Evolutionary conservation across 2,797 vertebrate genomes (phyloP).

Genomic region (Lagocephalus sceleratus): DNA sequence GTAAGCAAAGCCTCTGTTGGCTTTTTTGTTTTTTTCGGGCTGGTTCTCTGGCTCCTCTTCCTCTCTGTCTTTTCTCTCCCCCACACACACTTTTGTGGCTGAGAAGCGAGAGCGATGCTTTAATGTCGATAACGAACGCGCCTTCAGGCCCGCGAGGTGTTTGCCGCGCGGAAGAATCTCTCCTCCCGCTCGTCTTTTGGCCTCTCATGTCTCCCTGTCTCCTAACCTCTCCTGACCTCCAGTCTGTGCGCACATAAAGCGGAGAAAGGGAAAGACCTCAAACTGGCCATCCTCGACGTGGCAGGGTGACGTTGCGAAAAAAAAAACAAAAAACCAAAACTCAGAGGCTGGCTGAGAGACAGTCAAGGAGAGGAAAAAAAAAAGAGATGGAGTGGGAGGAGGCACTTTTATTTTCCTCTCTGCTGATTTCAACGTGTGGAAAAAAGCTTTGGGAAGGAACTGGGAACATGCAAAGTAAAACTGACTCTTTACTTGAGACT

Average conservation of each 20-base stretch:
- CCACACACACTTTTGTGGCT: background rate
- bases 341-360: conserved; percentile 15
- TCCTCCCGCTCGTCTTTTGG: background rate
- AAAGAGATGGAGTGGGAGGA: conserved; percentile 5
- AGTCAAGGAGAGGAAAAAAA: conserved; percentile 2
- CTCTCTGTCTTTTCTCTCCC: too few species aligned
- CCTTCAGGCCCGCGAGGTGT: background rate
- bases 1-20: too few species aligned
- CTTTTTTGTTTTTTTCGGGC: too few species aligned
- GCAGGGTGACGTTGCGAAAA: conserved; percentile 67
- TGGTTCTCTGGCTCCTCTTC: too few species aligned
- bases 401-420: conserved; percentile 9
- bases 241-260: background rate
- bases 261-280: conserved; percentile 22
- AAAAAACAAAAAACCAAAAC: conserved; percentile 7
- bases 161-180: background rate
- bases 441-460: background rate
- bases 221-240: conserved; percentile 52
- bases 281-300: conserved; percentile 56
- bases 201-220: conserved; percentile 1
- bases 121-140: background rate
- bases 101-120: background rate
- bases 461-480: background rate
- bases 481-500: background rate
- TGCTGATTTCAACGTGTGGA: conserved; percentile 14